Evolutionary conservation across 1,140 invertebrate genomes (phyloP), one percentile per base, ranked within the genome.

Genomic region (Cephus cinctus): DNA sequence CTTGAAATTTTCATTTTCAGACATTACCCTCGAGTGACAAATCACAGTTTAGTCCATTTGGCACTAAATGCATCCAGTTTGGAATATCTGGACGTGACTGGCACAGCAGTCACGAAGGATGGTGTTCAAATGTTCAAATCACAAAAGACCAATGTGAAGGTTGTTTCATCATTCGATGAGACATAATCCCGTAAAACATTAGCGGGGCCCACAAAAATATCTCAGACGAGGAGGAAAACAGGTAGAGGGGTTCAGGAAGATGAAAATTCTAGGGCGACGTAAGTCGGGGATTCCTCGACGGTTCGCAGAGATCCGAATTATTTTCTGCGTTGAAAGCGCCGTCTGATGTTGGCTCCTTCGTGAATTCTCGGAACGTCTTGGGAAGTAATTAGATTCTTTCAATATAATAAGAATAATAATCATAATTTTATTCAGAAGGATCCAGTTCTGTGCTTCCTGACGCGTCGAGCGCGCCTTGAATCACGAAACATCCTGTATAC

Each of bases 11-110:
- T 43, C 23, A 49, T 77, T 3, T 71, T 79, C 25, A 80, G 81
- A 31, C 83, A 85, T 39, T 88, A 83, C 65, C 68, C 76, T 5
- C 73, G 71, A 43, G 79, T 88, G 2, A 86, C 86, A 2, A 80
- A 87, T 59, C 67, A 77, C n/a, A 83, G 81, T 50, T 57, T 88
- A 8, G 54, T 73, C 12, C 83, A 86, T 59, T 67, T 86, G 43
- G 76, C 78, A 0, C 73, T 77, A 5, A 81, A 82, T 21, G 82
- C 83, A 1, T 81, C 82, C 0, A 67, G 75, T 49, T 62, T 88
- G 2, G 63, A 73, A 12, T 73, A 75, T 34, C 62, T 88, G 2
- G 85, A 87, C 65, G 78, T 87, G 11, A 80, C 77, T 2, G 80
- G 81, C 2, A 85, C 84, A 0, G 69, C 76, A 15, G 79, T 87